Conservation (phyloP, 2,888 invertebrate species). For the Drosophila kanekoi region DNA sequence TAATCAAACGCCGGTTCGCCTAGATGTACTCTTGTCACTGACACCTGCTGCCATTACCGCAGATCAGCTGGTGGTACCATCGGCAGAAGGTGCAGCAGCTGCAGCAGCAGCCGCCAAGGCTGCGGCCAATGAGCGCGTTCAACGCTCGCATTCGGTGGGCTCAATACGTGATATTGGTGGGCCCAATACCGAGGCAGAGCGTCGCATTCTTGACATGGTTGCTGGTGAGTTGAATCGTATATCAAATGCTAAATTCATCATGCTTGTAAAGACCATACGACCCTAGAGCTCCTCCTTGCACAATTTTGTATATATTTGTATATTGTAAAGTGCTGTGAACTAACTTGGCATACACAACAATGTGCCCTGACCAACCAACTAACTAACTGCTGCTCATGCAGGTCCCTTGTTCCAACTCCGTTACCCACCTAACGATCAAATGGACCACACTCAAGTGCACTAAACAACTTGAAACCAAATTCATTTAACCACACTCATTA, state of each 20-base stretch:
- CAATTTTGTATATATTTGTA: constrained; percentile 59
- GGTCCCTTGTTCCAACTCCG: constrained; percentile 39
- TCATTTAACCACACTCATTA: constrained; percentile 74
- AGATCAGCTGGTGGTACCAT: constrained; percentile 90
- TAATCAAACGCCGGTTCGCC: constrained; percentile 94
- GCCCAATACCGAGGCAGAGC: constrained; percentile 88
- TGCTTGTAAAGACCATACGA: constrained; percentile 47
- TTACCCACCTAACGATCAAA: constrained; percentile 25
- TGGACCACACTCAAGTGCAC: constrained; percentile 69
- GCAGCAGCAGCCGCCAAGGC: constrained; percentile 82
- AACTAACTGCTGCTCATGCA: constrained; percentile 58
- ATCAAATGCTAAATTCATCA: constrained; percentile 24
- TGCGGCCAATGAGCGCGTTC: constrained; percentile 87
- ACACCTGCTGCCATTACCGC: constrained; percentile 92
- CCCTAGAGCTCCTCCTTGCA: constrained; percentile 44
- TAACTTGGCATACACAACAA: constrained; percentile 68
- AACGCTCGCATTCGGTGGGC: constrained; percentile 90
- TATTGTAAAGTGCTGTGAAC: constrained; percentile 62
- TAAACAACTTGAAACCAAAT: constrained; percentile 71
- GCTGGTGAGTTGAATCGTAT: constrained; percentile 85
- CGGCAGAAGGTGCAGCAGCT: constrained; percentile 84
- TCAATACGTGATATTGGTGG: constrained; percentile 89
- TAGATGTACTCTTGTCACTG: constrained; percentile 93
- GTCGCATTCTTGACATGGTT: constrained; percentile 90
- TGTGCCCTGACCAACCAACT: constrained; percentile 39